Evolutionary conservation across 2,113 vertebrate genomes (phyloP).

Genomic region (Tonatia bakeri): DNA sequence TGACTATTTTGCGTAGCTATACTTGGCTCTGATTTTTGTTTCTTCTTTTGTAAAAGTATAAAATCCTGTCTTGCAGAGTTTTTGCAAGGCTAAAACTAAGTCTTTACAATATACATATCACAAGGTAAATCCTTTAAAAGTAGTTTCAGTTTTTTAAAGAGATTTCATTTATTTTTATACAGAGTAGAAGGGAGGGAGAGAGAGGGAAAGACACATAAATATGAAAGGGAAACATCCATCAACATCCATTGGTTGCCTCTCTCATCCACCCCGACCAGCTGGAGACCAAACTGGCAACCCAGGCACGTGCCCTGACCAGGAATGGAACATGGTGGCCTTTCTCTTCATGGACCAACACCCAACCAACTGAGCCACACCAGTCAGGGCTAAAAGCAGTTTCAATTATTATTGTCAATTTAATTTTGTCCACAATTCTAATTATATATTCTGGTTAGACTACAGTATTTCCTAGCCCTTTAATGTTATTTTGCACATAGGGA

Average conservation of each 20-base stretch:
- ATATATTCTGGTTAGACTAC: neutral
- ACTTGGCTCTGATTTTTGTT: neutral
- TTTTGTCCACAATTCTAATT: neutral
- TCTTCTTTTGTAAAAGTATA: neutral
- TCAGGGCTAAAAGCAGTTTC: too few relatives aligned
- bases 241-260: too few relatives aligned
- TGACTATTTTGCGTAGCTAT: neutral
- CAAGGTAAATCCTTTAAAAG: neutral
- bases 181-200: too few relatives aligned
- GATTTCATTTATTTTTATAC: too few relatives aligned
- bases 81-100: neutral
- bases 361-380: too few relatives aligned
- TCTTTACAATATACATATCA: neutral
- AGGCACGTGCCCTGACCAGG: too few relatives aligned
- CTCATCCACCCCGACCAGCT: too few relatives aligned
- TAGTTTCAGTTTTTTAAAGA: neutral
- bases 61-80: neutral
- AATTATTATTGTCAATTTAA: neutral
- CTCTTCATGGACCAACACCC: too few relatives aligned
- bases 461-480: neutral
- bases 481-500: neutral
- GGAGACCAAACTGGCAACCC: too few relatives aligned
- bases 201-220: too few relatives aligned
- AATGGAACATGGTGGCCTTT: too few relatives aligned
- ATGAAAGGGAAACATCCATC: too few relatives aligned